A percentile compares a stretch with the other conserved stretches of the same genome.
These are phyloP conservation scores for Temnothorax ravouxi DNA, from an alignment of 2,888 invertebrate genomes.

Conservation along the genomic window DNA sequence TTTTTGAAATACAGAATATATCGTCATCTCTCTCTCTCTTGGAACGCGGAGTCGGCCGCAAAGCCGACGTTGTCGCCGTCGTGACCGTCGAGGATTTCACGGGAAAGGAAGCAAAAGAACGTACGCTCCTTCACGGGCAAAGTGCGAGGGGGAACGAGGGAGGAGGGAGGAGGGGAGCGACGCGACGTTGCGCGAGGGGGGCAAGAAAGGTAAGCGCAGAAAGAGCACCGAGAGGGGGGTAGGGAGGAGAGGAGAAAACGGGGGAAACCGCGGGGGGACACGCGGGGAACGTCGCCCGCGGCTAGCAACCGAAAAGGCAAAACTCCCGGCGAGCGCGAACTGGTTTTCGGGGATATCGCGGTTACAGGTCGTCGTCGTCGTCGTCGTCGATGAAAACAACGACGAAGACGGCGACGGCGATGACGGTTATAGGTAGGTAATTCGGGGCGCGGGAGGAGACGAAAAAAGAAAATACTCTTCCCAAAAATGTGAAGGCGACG, in stretches of 20 bases:
- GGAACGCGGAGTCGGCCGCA: not conserved
- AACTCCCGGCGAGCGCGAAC: slow-evolving; percentile 78
- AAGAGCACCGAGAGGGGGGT: slow-evolving; percentile 41
- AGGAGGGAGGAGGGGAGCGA: slow-evolving; percentile 34
- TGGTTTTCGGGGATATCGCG: slow-evolving; percentile 81
- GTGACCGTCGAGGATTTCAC: slow-evolving; percentile 70
- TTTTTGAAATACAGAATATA: slow-evolving; percentile 1
- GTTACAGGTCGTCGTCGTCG: slow-evolving; percentile 63
- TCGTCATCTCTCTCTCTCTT: not conserved
- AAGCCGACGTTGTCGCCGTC: slow-evolving; percentile 39
- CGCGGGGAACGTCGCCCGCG: slow-evolving; percentile 80
- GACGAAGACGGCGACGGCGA: slow-evolving; percentile 35
- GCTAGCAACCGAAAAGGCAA: slow-evolving; percentile 84
- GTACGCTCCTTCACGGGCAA: slow-evolving; percentile 39
- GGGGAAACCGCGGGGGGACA: slow-evolving; percentile 57
- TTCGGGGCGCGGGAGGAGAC: not conserved
- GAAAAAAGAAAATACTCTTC: not conserved
- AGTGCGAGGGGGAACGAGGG: slow-evolving; percentile 38
- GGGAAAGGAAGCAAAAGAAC: slow-evolving; percentile 72
- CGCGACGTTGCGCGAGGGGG: slow-evolving; percentile 39
- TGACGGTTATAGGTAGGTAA: not conserved
- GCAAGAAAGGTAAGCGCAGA: slow-evolving; percentile 45
- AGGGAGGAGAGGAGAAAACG: slow-evolving; percentile 51
- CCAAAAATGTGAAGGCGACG: not conserved
- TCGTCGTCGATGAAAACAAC: slow-evolving; percentile 64